Percentiles rank a stretch among this genome's conserved stretches.
phyloP scores from a whole-genome alignment of 2,797 vertebrate genomes.

The Odontamblyopus lacepedii region DNA sequence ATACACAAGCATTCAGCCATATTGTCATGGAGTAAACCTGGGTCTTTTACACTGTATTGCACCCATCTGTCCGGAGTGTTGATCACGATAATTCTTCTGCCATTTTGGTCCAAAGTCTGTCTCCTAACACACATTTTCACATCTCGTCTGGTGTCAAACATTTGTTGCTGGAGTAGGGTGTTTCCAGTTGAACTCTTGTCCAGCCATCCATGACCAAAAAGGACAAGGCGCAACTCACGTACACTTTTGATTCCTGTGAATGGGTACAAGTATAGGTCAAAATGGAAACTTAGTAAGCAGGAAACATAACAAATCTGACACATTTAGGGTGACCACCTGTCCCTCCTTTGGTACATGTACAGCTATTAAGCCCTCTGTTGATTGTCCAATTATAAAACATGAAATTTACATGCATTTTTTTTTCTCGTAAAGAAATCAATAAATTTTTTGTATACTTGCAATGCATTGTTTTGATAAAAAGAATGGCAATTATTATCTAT shows the following conservation, averaged over 20 bases:
- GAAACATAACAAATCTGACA: neutral
- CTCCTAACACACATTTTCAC: slow-evolving; percentile 52
- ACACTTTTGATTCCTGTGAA: slow-evolving; percentile 18
- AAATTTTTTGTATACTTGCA: too few species aligned
- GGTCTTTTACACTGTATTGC: slow-evolving; percentile 39
- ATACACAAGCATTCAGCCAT: slow-evolving; percentile 34
- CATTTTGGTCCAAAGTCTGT: slow-evolving; percentile 6
- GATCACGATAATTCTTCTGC: slow-evolving; percentile 30
- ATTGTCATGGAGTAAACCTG: slow-evolving; percentile 22
- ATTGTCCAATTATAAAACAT: too few species aligned
- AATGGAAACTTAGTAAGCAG: neutral
- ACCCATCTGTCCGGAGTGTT: slow-evolving; percentile 55
- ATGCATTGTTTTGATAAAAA: too few species aligned
- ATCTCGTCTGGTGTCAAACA: slow-evolving; percentile 49
- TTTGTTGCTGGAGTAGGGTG: slow-evolving; percentile 35
- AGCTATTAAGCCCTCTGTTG: too few species aligned
- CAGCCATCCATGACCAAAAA: slow-evolving; percentile 49
- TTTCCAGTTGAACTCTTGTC: slow-evolving; percentile 56
- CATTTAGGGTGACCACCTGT: too few species aligned
- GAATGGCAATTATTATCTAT: too few species aligned
- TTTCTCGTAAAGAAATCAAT: too few species aligned
- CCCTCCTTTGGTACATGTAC: too few species aligned
- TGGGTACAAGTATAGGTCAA: neutral
- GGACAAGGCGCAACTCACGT: slow-evolving; percentile 46
- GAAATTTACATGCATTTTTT: too few species aligned